phyloP scores from a whole-genome alignment of 1,140 invertebrate genomes.

The Drosophila nasuta region DNA sequence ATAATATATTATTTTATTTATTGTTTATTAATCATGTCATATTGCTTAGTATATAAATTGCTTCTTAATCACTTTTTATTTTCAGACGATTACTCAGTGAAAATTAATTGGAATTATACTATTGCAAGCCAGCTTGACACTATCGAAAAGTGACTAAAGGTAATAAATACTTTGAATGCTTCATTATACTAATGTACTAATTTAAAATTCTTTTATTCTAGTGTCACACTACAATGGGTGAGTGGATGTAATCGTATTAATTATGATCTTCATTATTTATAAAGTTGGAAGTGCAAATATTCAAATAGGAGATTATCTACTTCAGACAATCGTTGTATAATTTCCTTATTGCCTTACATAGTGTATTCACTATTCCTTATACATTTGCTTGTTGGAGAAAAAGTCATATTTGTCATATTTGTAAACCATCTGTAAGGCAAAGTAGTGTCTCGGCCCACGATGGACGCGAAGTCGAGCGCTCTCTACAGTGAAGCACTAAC shows the following conservation, averaged over 20 bases:
- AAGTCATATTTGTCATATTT: constrained; percentile 49
- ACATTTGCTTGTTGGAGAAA: neutral
- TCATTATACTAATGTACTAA: constrained; percentile 1
- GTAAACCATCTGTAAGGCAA: constrained; percentile 24
- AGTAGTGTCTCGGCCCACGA: constrained; percentile 34
- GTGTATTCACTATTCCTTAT: constrained; percentile 17
- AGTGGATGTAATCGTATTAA: neutral
- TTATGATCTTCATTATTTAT: neutral
- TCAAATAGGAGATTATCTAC: neutral
- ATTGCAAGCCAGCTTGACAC: neutral
- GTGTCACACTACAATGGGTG: neutral
- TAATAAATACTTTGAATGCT: neutral
- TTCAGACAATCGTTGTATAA: neutral
- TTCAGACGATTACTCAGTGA: neutral
- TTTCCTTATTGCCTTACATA: neutral
- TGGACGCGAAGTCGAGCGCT: constrained; percentile 57
- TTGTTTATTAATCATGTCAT: neutral
- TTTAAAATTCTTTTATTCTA: neutral
- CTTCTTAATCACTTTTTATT: neutral
- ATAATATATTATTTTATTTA: neutral
- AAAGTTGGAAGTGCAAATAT: neutral
- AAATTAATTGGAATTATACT: neutral
- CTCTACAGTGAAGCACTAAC: constrained; percentile 61
- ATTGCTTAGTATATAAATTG: too few relatives aligned
- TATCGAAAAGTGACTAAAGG: neutral